Evolutionary conservation across 2,113 vertebrate genomes (phyloP).

Genomic region (Uria aalge): DNA sequence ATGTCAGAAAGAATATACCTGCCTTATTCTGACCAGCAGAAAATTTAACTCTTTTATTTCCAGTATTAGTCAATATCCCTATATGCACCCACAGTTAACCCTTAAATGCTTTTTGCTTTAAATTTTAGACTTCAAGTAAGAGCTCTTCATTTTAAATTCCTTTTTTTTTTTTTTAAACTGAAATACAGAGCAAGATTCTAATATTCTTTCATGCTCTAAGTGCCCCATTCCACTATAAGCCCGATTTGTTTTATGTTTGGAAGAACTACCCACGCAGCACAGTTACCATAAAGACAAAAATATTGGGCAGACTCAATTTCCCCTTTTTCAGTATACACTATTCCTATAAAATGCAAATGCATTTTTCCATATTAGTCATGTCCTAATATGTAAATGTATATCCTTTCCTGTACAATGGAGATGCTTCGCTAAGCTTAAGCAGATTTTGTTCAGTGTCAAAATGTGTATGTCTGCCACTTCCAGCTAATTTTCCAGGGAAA

Average conservation of each 20-base stretch:
- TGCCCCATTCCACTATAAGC: neutral
- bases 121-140: neutral
- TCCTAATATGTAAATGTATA: neutral
- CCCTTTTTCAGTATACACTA: neutral
- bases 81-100: neutral
- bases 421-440: neutral
- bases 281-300: neutral
- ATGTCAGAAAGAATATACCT: neutral
- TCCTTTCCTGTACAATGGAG: neutral
- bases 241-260: neutral
- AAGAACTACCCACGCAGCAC: neutral
- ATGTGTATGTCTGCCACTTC: neutral
- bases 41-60: neutral
- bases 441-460: neutral
- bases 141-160: neutral
- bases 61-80: neutral
- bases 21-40: neutral
- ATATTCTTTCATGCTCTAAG: neutral
- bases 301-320: neutral
- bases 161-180: neutral
- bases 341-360: neutral
- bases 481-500: slow-evolving; percentile 4
- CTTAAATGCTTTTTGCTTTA: neutral
- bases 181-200: neutral
- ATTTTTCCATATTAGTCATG: neutral